Conservation (phyloP, 1,140 invertebrate genomes). For the Pseudobourletiella spinata region DNA sequence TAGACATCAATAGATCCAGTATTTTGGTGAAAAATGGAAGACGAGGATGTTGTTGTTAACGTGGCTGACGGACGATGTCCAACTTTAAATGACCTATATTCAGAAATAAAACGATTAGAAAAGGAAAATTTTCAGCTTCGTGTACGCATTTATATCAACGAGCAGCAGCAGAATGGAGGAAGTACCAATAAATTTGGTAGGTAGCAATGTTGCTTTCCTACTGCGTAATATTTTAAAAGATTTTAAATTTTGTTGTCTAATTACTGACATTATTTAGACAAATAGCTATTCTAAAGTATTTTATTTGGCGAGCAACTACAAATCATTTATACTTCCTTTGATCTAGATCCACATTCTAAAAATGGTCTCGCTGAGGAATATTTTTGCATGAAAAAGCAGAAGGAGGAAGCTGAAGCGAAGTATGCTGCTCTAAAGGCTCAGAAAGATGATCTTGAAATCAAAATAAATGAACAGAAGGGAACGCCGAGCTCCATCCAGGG, state of each 20-base stretch:
- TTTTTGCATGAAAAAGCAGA: background rate
- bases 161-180: conserved; percentile 12
- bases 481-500: background rate
- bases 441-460: background rate
- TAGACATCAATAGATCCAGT: background rate
- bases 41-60: background rate
- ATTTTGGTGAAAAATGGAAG: background rate
- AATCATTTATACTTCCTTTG: no score
- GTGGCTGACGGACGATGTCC: conserved; percentile 10
- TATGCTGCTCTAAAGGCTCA: background rate
- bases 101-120: conserved; percentile 23
- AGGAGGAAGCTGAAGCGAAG: conserved; percentile 2
- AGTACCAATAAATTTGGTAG: conserved; percentile 1
- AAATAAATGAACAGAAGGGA: background rate
- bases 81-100: conserved; percentile 25
- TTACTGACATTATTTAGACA: no score
- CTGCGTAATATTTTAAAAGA: no score
- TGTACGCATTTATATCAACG: conserved; percentile 21
- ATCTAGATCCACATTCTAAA: background rate
- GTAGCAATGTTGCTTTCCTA: no score
- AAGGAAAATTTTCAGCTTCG: conserved; percentile 29
- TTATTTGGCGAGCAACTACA: no score
- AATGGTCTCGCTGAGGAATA: conserved; percentile 3
- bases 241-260: no score
- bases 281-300: no score